Percentiles rank a stretch among this genome's conserved stretches.
phyloP scores from a whole-genome alignment of 2,113 vertebrate species.

The Gymnarchus niloticus region DNA sequence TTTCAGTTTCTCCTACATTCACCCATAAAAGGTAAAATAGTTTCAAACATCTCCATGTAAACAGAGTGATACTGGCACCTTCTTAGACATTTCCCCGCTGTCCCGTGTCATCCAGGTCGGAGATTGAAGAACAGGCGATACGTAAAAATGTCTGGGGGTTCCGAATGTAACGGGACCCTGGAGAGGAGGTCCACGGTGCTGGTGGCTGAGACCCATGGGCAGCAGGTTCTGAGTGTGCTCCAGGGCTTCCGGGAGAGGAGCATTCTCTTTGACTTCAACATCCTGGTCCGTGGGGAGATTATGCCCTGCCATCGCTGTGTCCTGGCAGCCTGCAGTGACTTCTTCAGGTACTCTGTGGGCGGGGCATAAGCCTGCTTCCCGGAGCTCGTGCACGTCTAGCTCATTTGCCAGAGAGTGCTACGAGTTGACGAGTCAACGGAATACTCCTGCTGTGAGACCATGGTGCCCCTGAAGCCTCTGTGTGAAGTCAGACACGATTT shows the following conservation, averaged over 20 bases:
- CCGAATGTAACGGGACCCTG: conserved; percentile 62
- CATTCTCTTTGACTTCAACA: conserved; percentile 86
- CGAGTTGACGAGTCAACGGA: background rate
- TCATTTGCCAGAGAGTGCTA: background rate
- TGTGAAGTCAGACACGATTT: background rate
- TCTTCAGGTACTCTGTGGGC: conserved; percentile 75
- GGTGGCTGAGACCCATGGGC: conserved; percentile 78
- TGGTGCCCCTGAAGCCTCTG: background rate
- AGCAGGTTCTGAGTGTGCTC: conserved; percentile 79
- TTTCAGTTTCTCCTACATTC: background rate
- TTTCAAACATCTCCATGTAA: background rate
- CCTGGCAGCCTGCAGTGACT: conserved; percentile 91
- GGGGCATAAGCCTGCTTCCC: too few species aligned
- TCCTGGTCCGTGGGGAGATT: conserved; percentile 74
- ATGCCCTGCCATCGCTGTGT: conserved; percentile 91
- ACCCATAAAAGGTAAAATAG: background rate
- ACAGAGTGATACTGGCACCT: background rate
- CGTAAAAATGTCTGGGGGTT: conserved; percentile 46
- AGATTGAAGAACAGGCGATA: conserved; percentile 50
- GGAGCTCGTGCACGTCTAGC: too few species aligned
- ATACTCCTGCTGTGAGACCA: too few species aligned
- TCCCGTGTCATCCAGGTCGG: background rate
- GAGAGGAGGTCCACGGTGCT: conserved; percentile 67
- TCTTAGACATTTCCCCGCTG: background rate
- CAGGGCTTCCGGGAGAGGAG: conserved; percentile 80